phyloP scores from a whole-genome alignment of 2,888 invertebrate species.

The Actias luna region DNA sequence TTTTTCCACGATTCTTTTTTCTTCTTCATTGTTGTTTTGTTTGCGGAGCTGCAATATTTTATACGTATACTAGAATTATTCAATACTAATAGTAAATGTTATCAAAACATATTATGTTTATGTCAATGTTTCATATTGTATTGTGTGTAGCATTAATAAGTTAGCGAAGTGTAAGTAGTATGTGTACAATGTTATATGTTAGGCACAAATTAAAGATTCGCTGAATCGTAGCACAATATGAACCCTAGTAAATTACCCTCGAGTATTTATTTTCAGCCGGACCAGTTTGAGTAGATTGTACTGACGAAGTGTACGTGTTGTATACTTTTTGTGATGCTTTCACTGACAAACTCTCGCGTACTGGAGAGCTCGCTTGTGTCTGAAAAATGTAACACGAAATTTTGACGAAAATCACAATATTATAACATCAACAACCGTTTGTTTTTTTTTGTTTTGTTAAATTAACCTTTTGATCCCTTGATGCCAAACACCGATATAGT shows the following conservation, averaged over 20 bases:
- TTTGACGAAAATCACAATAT: constrained; percentile 10
- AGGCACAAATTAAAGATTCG: neutral
- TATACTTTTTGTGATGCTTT: constrained; percentile 77
- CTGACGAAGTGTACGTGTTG: constrained; percentile 65
- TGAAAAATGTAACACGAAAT: constrained; percentile 48
- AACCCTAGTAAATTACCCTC: constrained; percentile 58
- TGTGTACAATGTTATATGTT: neutral
- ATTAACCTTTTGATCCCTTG: constrained; percentile 5
- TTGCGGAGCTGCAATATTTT: constrained; percentile 61
- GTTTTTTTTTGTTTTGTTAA: neutral
- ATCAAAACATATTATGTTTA: neutral
- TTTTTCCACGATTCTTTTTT: constrained; percentile 37
- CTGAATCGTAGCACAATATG: constrained; percentile 15
- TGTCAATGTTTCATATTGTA: neutral
- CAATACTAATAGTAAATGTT: neutral
- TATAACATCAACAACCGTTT: neutral
- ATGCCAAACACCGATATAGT: neutral
- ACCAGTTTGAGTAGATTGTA: constrained; percentile 63
- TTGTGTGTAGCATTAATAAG: constrained; percentile 5
- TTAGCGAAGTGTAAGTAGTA: neutral
- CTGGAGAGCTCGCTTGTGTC: constrained; percentile 72
- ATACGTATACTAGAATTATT: neutral
- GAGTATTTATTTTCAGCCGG: constrained; percentile 63
- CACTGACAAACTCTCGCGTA: constrained; percentile 74
- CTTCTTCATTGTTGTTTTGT: constrained; percentile 43